Evolutionary conservation across 2,888 invertebrate genomes (phyloP).

Genomic region (Magallana nippona): DNA sequence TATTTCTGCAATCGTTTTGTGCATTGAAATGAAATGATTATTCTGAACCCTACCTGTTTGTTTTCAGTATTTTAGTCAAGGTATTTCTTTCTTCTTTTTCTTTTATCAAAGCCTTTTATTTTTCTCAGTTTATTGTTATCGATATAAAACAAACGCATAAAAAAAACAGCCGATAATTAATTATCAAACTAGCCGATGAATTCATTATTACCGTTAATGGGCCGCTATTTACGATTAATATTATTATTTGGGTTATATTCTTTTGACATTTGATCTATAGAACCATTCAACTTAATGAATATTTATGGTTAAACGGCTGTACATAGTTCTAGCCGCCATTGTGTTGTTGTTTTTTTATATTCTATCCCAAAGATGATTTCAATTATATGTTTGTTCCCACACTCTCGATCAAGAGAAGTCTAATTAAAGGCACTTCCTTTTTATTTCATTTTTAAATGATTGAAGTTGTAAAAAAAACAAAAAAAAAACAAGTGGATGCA

Average conservation of each 20-base stretch:
- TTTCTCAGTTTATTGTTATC: conserved; percentile 5
- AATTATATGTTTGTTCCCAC: conserved; percentile 14
- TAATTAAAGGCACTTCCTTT: conserved; percentile 2
- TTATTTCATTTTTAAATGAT: not conserved
- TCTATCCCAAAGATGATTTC: not conserved
- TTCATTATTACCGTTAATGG: conserved; percentile 15
- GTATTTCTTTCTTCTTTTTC: not conserved
- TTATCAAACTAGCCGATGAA: not conserved
- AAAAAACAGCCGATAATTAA: not conserved
- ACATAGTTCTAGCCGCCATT: not conserved
- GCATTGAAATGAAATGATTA: not conserved
- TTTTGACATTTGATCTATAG: conserved; percentile 21
- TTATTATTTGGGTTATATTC: conserved; percentile 22
- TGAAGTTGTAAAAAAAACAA: too few relatives aligned
- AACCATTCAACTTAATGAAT: conserved; percentile 13
- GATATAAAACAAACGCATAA: not conserved
- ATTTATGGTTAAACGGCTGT: conserved; percentile 32
- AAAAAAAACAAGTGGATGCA: too few relatives aligned
- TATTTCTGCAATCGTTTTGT: not conserved
- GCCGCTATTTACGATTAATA: conserved; percentile 18
- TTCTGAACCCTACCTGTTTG: not conserved
- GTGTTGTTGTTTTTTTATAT: not conserved
- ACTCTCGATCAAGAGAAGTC: not conserved
- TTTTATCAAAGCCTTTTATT: not conserved
- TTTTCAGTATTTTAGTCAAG: not conserved